Conservation (phyloP, 2,888 invertebrate genomes). For the Orthosia gracilis region DNA sequence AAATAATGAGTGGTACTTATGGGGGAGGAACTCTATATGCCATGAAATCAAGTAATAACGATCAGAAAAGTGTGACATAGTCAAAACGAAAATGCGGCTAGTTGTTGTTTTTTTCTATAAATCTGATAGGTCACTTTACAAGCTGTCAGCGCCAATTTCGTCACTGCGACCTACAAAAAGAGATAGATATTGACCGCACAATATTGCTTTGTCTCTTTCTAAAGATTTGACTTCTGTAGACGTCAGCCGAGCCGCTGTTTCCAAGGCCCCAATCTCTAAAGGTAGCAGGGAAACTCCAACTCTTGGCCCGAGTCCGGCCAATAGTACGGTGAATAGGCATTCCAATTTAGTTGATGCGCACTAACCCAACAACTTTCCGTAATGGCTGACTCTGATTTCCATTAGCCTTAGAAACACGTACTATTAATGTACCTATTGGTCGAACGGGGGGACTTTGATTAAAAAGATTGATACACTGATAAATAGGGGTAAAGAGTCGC, state of each 20-base stretch:
- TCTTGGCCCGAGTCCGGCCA: constrained; percentile 44
- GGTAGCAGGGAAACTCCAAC: constrained; percentile 28
- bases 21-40: too few species aligned
- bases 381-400: constrained; percentile 46
- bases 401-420: constrained; percentile 46
- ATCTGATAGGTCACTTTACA: too few species aligned
- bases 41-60: too few species aligned
- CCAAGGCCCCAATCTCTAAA: constrained; percentile 40
- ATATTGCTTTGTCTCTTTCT: too few species aligned
- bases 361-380: constrained; percentile 42
- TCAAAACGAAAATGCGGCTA: too few species aligned
- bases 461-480: constrained; percentile 16
- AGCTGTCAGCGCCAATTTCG: too few species aligned
- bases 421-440: constrained; percentile 13
- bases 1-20: too few species aligned
- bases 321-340: constrained; percentile 68
- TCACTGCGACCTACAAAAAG: too few species aligned
- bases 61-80: too few species aligned
- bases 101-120: too few species aligned
- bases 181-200: too few species aligned
- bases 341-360: constrained; percentile 66
- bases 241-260: background rate
- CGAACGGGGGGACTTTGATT: constrained; percentile 32
- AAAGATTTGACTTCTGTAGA: background rate
- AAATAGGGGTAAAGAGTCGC: background rate